These are phyloP conservation scores for Bombylius major DNA, from an alignment of 2,888 invertebrate species.

Conservation along the genomic window DNA sequence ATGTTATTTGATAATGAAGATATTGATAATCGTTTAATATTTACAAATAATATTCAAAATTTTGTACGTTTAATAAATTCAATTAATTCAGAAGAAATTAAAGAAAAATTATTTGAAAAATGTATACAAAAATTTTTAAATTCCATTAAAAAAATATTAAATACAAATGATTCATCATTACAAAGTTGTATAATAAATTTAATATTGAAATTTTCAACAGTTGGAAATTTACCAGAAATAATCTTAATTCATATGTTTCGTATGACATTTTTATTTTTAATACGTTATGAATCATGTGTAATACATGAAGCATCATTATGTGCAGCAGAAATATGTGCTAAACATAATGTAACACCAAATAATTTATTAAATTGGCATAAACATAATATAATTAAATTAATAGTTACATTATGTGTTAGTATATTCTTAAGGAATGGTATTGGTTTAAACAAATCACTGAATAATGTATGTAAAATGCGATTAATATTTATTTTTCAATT, in stretches of 20 bases:
- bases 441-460: slow-evolving; percentile 24
- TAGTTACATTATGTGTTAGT: slow-evolving; percentile 25
- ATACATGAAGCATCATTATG: slow-evolving; percentile 29
- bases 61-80: not conserved
- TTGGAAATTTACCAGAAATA: slow-evolving; percentile 20
- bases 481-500: not conserved
- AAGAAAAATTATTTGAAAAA: slow-evolving; percentile 10
- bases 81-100: not conserved
- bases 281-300: slow-evolving; percentile 26
- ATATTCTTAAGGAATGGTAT: slow-evolving; percentile 26
- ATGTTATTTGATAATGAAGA: slow-evolving; percentile 5
- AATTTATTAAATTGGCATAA: slow-evolving; percentile 35
- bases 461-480: slow-evolving; percentile 20
- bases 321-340: slow-evolving; percentile 28
- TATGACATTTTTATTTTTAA: slow-evolving; percentile 28
- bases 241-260: slow-evolving; percentile 28
- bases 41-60: slow-evolving; percentile 3
- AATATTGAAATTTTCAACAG: slow-evolving; percentile 14
- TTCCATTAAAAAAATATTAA: slow-evolving; percentile 8
- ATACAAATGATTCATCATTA: slow-evolving; percentile 6
- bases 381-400: slow-evolving; percentile 26
- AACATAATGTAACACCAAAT: slow-evolving; percentile 25
- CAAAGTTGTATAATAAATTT: slow-evolving; percentile 15
- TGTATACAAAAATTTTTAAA: slow-evolving; percentile 10
- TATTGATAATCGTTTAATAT: slow-evolving; percentile 3